Conservation (phyloP, 2,797 vertebrate species). For the Hydrophis major region DNA sequence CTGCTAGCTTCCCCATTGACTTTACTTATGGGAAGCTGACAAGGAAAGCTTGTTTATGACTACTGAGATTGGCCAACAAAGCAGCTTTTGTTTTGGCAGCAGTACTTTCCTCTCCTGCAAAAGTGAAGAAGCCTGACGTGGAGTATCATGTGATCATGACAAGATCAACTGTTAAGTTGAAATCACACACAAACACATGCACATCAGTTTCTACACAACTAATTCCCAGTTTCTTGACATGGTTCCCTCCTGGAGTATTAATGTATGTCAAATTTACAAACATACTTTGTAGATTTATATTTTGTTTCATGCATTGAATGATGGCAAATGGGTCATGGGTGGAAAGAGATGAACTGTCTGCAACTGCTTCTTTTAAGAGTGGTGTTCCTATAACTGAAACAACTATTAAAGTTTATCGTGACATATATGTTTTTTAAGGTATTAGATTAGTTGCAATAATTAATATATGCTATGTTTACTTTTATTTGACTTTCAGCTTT, state of each 20-base stretch:
- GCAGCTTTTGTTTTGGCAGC: neutral
- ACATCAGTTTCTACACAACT: fast-evolving
- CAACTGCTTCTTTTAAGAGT: neutral
- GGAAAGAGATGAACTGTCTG: neutral
- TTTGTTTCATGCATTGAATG: neutral
- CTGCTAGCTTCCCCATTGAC: neutral
- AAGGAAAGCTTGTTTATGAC: neutral
- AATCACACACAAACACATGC: neutral
- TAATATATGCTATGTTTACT: constrained; percentile 16
- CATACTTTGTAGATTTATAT: neutral
- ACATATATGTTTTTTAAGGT: neutral
- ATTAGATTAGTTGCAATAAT: neutral
- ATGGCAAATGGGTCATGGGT: neutral
- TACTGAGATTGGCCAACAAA: neutral
- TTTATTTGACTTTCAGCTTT: constrained; percentile 77
- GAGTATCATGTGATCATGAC: neutral
- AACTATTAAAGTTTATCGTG: neutral
- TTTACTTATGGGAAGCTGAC: neutral
- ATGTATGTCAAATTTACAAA: neutral
- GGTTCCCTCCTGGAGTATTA: neutral
- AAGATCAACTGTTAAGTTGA: fast-evolving
- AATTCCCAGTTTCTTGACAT: fast-evolving
- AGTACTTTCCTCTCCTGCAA: neutral
- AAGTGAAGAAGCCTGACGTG: neutral
- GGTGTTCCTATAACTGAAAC: neutral